phyloP scores from a whole-genome alignment of 30 jellyfish, hydroid and myxozoan species.

The Hydra vulgaris region DNA sequence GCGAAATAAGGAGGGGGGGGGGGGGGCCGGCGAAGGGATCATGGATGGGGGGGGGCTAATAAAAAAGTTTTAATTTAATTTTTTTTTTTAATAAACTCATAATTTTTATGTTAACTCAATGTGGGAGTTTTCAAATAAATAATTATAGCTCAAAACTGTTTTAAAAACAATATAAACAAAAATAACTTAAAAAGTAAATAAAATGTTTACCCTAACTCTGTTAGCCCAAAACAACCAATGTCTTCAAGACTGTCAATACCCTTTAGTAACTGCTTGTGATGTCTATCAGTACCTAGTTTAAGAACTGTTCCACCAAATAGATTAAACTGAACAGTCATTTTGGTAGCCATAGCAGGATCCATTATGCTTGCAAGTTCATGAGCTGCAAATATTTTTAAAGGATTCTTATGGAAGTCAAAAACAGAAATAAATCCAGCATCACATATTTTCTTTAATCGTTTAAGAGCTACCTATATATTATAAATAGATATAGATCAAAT shows the following conservation, averaged over 20 bases:
- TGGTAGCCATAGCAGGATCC: conserved; percentile 91
- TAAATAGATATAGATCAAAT: not conserved
- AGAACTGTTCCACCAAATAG: conserved; percentile 82
- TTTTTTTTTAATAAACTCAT: not conserved
- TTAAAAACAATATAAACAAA: too few species aligned
- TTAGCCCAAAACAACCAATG: conserved; percentile 82
- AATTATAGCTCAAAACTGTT: too few species aligned
- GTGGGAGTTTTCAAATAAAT: too few species aligned
- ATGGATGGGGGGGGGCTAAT: not conserved
- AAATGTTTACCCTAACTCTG: conserved; percentile 53
- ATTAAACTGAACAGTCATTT: conserved; percentile 88
- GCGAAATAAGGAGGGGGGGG: not conserved
- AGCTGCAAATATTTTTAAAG: conserved; percentile 82
- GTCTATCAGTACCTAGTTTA: conserved; percentile 87
- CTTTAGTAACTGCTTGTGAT: conserved; percentile 48
- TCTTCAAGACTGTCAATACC: conserved; percentile 73
- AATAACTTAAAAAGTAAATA: not conserved
- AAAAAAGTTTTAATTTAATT: too few species aligned
- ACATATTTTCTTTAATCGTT: conserved; percentile 67
- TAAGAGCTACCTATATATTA: conserved; percentile 39
- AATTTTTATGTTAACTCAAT: not conserved
- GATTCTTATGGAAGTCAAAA: conserved; percentile 60
- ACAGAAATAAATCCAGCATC: conserved; percentile 88
- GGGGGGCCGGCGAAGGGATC: too few species aligned
- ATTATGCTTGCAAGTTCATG: conserved; percentile 80